Evolutionary conservation across 2,888 invertebrate species (phyloP), one percentile per base, ranked within the genome.

Genomic region (Eupithecia tripunctaria): DNA sequence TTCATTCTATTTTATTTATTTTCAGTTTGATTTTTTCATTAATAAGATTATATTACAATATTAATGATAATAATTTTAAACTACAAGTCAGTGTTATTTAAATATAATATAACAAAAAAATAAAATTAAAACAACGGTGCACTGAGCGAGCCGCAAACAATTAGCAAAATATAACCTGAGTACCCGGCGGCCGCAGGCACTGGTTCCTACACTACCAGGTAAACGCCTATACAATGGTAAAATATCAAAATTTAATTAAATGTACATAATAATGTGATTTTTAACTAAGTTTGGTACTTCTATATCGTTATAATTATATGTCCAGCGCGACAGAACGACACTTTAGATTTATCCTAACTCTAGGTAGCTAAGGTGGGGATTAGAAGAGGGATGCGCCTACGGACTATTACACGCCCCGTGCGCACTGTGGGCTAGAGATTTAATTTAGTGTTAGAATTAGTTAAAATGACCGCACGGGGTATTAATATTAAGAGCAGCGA

Each of bases 1-100:
- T 56, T 86, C 85, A 90, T 92, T 93, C 93, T 93, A 93, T 94
- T 90, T 92, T 88, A 91, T 91, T 92, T 92, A 93, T 91, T 94
- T 91, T 92, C 92, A 89, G 92, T 93, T 94, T 93, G 92, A 93
- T 93, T 94, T 93, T 91, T 93, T 94, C 92, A 93, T 94, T 93
- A 94, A 94, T 94, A 94, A 93, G 94, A 94, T 94, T 94, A 94
- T 94, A 93, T 93, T 94, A 94, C 94, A 94, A 94, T 94, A 94
- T 94, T 93, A 93, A 93, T 93, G 92, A 93, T 94, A 94, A 94
- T 94, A 93, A 93, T 93, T 92, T 90, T 91, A 93, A 92, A 93
- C 94, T 94, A 94, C 91, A 93, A 93, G 93, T 93, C 91, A 93
- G 94, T 93, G 91, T 92, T 91, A 91, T 91, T 91, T 92, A 94